Evolutionary conservation across 2,797 vertebrate genomes (phyloP), one percentile per base, ranked within the genome.

Genomic region (Pelobates cultripes): DNA sequence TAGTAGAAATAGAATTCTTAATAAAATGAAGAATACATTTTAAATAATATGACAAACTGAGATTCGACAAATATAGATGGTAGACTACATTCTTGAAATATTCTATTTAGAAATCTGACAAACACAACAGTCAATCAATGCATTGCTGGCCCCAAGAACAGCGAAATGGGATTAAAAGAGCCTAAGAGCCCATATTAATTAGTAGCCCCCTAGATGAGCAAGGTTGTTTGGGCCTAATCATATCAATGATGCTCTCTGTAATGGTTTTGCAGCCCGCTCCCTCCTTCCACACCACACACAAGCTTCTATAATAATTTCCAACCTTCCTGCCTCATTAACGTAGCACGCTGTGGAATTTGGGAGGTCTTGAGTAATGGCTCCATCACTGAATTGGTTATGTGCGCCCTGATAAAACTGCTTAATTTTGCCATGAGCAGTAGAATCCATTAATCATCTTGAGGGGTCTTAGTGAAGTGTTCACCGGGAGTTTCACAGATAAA

Each of bases 131-230:
- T 3, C 12, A 64, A 64, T 64, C 61, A 64, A 64, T n/a, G 28
- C 64, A 75, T 44, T 61, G 10, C 72, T 60, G 74, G 55, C 66
- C 66, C 64, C 64, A 61, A 15, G n/a, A 75, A 43, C 43, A 42
- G 79, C 73, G 69, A 41, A 70, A 28, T 28, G 72, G 73, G 70
- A 79, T 44, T 73, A 66, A 51, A 74, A 74, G 44, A 73, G 51
- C 60, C 45, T 67, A 40, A 43, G 47, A 66, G 78, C 53, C 61
- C 43, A 41, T n/a, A n/a, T n/a, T 80, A 80, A 80, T 80, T 74
- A 80, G 73, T 68, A 67, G 69, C 42, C 51, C 28, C 51, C 40
- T 68, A 74, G 71, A 80, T 80, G 40, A 73, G 70, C 71, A 74
- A 74, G 78, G 70, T 68, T 74, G 42, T 73, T 47, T 57, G 63